phyloP scores from a whole-genome alignment of 1,140 invertebrate species.

The Magallana angulata region DNA sequence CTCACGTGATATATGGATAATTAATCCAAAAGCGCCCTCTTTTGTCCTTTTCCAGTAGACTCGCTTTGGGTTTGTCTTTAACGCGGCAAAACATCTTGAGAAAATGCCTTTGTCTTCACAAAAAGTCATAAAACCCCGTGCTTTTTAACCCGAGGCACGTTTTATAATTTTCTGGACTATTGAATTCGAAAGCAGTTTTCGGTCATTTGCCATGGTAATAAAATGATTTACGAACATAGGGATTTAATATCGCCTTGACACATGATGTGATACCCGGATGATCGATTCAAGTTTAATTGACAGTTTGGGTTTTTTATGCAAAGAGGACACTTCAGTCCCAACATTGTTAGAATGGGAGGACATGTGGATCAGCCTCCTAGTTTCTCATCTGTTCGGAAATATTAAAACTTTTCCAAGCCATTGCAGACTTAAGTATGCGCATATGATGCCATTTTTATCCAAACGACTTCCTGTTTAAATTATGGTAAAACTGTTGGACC shows the following conservation, averaged over 20 bases:
- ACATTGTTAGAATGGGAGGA: constrained; percentile 14
- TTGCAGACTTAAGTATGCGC: constrained; percentile 24
- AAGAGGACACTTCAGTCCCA: constrained; percentile 37
- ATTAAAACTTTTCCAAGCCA: constrained; percentile 13
- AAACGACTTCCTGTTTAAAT: constrained; percentile 35
- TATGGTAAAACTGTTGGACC: constrained; percentile 8
- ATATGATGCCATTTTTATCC: constrained; percentile 33
- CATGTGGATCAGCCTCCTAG: constrained; percentile 19
- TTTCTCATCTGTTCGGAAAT: constrained; percentile 38
- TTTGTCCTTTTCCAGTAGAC: constrained; percentile 37
- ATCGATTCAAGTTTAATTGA: constrained; percentile 55
- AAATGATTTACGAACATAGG: constrained; percentile 55
- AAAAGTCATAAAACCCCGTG: constrained; percentile 38
- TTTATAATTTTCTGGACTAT: constrained; percentile 55
- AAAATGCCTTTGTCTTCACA: constrained; percentile 30
- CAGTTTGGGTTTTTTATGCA: constrained; percentile 55
- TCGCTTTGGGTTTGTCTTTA: constrained; percentile 40
- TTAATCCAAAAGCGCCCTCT: neutral
- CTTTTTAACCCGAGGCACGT: constrained; percentile 41
- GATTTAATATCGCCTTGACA: constrained; percentile 49
- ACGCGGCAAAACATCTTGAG: constrained; percentile 16
- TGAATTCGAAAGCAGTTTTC: constrained; percentile 52
- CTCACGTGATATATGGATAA: constrained; percentile 46
- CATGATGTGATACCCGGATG: constrained; percentile 48
- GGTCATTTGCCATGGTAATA: constrained; percentile 56